phyloP scores from a whole-genome alignment of 2,888 invertebrate species.

The Sipha maydis region DNA sequence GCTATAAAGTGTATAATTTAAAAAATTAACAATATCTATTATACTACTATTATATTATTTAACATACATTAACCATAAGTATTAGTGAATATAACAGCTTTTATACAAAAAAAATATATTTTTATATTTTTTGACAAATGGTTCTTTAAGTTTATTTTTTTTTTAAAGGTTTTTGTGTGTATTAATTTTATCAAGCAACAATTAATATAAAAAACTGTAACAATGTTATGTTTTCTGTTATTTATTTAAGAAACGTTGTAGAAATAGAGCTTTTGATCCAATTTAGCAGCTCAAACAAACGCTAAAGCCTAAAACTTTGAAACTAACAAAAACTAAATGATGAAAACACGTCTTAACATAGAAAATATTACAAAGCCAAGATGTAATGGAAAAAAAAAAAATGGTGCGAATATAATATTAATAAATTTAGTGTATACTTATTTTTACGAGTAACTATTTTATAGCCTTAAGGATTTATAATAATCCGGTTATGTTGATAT shows the following conservation, averaged over 20 bases:
- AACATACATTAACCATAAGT: not conserved
- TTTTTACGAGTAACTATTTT: too few relatives aligned
- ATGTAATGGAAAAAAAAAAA: not conserved
- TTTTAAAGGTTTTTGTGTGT: not conserved
- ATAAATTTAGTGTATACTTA: too few relatives aligned
- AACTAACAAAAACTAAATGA: not conserved
- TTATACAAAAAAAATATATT: not conserved
- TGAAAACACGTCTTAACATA: not conserved
- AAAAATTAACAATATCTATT: not conserved
- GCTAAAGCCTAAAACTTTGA: not conserved
- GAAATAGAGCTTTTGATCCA: constrained; percentile 4
- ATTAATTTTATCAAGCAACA: constrained; percentile 25
- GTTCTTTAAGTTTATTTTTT: not conserved
- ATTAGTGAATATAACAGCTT: not conserved
- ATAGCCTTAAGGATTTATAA: too few relatives aligned
- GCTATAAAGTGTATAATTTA: not conserved
- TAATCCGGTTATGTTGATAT: too few relatives aligned
- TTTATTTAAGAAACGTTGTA: not conserved
- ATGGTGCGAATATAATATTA: not conserved
- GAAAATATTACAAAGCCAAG: not conserved
- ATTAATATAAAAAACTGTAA: not conserved
- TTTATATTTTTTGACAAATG: not conserved
- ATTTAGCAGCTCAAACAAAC: constrained; percentile 6
- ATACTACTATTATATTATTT: not conserved
- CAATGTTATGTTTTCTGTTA: not conserved